Evolutionary conservation across 2,888 invertebrate genomes (phyloP).

Genomic region (Ariolimax columbianus): DNA sequence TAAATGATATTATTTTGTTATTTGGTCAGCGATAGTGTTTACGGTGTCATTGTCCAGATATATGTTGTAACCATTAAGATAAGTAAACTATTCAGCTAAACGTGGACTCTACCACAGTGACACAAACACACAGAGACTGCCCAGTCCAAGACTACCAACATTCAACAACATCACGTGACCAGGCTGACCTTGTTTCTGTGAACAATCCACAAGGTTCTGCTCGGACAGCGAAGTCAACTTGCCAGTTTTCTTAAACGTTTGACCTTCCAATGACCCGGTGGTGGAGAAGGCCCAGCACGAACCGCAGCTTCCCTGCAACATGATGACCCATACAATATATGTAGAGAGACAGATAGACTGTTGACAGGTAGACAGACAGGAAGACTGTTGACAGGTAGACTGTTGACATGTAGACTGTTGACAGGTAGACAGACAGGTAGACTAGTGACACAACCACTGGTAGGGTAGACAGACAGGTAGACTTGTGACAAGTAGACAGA

Average conservation of each 20-base stretch:
- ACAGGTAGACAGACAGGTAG: not conserved
- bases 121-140: too few species aligned
- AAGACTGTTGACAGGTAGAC: not conserved
- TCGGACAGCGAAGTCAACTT: slow-evolving; percentile 81
- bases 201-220: slow-evolving; percentile 80
- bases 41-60: too few species aligned
- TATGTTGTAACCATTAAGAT: too few species aligned
- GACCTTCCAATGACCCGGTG: slow-evolving; percentile 83
- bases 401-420: not conserved
- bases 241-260: slow-evolving; percentile 81
- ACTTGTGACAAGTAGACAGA: too few species aligned
- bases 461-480: not conserved
- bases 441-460: not conserved
- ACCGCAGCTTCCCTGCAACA: slow-evolving; percentile 87
- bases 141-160: too few species aligned
- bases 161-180: too few species aligned
- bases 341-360: not conserved
- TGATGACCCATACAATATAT: not conserved
- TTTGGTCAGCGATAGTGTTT: too few species aligned
- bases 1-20: too few species aligned
- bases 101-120: too few species aligned
- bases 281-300: slow-evolving; percentile 92
- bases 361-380: not conserved
- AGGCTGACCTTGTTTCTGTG: slow-evolving; percentile 65
- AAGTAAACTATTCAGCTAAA: too few species aligned